Percentiles rank a stretch among this genome's conserved stretches.
phyloP scores from a whole-genome alignment of 2,797 vertebrate species.

The Nyctalus aviator region DNA sequence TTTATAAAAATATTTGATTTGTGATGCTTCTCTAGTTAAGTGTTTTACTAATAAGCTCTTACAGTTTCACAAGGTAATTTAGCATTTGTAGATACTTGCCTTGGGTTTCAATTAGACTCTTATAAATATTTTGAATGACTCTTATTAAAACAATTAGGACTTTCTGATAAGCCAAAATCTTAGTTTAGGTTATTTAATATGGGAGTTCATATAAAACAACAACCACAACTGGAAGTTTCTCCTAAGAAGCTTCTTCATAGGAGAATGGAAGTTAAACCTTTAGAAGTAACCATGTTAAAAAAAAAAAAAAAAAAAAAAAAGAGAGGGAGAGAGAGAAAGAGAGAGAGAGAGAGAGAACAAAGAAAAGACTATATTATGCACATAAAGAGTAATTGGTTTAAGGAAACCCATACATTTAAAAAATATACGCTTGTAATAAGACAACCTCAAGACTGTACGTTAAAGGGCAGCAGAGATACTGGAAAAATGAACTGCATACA shows the following conservation, averaged over 20 bases:
- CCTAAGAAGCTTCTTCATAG: neutral
- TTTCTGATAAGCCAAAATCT: neutral
- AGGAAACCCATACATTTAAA: neutral
- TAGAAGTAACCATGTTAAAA: neutral
- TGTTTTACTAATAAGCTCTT: slow-evolving; percentile 15
- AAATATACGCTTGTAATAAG: neutral
- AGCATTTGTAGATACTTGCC: neutral
- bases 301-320: neutral
- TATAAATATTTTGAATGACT: slow-evolving; percentile 28
- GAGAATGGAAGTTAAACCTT: neutral
- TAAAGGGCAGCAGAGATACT: neutral
- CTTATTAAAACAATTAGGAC: slow-evolving; percentile 21
- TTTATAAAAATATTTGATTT: neutral
- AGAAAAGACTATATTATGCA: neutral
- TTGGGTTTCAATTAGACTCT: neutral
- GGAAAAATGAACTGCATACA: neutral
- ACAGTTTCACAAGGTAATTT: neutral
- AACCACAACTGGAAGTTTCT: slow-evolving; percentile 1
- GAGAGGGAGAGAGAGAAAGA: neutral
- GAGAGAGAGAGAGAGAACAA: neutral
- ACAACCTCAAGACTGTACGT: neutral
- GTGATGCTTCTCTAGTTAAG: neutral
- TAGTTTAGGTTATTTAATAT: neutral
- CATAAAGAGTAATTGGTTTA: neutral
- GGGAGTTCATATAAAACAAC: neutral